These are phyloP conservation scores for Pteropus alecto DNA, from an alignment of 2,113 vertebrate genomes.

Conservation along the genomic window DNA sequence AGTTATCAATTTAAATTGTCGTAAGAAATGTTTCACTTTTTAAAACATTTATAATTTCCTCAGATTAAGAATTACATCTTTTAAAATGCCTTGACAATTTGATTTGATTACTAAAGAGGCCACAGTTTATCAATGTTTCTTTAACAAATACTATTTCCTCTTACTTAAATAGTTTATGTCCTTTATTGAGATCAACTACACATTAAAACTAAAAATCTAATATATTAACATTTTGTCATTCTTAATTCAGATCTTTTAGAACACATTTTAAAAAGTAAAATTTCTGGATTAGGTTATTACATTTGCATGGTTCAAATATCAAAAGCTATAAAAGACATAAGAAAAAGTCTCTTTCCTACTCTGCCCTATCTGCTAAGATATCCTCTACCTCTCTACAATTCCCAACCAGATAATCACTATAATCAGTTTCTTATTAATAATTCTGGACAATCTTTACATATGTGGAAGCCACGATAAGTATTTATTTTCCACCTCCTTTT, in stretches of 20 bases:
- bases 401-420: not conserved
- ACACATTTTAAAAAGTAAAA: not conserved
- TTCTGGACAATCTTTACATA: not conserved
- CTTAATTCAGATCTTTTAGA: not conserved
- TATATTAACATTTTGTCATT: not conserved
- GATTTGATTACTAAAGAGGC: not conserved
- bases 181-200: not conserved
- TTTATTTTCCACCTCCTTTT: not conserved
- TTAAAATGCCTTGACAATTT: slow-evolving; percentile 1
- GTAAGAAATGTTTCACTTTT: not conserved
- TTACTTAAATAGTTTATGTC: not conserved
- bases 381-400: not conserved
- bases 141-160: not conserved
- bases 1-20: not conserved
- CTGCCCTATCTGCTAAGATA: not conserved
- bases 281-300: not conserved
- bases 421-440: not conserved
- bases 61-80: not conserved
- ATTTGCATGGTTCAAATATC: not conserved
- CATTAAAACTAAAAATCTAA: slow-evolving; percentile 6
- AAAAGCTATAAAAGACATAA: not conserved
- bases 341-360: not conserved
- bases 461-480: not conserved
- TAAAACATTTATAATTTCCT: not conserved
- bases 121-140: not conserved